Percentiles rank a stretch among this genome's conserved stretches.
phyloP scores from a whole-genome alignment of 1,140 invertebrate genomes.

The Meloidogyne hapla region DNA sequence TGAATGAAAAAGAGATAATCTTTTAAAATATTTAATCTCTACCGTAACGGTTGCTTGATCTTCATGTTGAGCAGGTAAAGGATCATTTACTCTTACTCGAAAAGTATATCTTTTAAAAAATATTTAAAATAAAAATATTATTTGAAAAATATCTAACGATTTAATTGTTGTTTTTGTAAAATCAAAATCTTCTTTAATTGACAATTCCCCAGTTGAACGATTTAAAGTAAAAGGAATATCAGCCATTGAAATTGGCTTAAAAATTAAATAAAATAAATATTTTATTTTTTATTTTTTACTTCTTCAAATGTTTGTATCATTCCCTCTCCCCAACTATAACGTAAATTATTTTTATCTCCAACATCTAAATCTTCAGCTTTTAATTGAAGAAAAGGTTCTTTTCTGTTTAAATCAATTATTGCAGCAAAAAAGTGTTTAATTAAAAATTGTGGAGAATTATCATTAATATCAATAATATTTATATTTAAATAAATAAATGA shows the following conservation, averaged over 20 bases:
- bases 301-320: slow-evolving; percentile 7
- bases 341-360: not conserved
- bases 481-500: slow-evolving; percentile 9
- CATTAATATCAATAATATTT: slow-evolving; percentile 9
- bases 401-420: not conserved
- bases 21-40: not conserved
- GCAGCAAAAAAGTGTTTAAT: slow-evolving; percentile 16
- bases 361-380: slow-evolving; percentile 1
- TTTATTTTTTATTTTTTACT: not conserved
- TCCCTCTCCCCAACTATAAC: slow-evolving; percentile 6
- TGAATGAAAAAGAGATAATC: too few relatives aligned
- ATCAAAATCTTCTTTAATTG: not conserved
- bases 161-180: not conserved
- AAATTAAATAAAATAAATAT: not conserved
- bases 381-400: slow-evolving; percentile 16
- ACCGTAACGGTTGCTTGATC: slow-evolving; percentile 14
- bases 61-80: not conserved
- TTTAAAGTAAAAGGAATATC: slow-evolving; percentile 13
- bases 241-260: slow-evolving; percentile 15
- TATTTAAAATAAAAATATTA: not conserved
- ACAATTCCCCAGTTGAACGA: slow-evolving; percentile 4
- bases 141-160: not conserved
- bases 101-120: slow-evolving; percentile 12
- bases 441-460: slow-evolving; percentile 15
- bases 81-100: not conserved